Conservation (phyloP, 2,113 vertebrate species). For the Ciconia boyciana region DNA sequence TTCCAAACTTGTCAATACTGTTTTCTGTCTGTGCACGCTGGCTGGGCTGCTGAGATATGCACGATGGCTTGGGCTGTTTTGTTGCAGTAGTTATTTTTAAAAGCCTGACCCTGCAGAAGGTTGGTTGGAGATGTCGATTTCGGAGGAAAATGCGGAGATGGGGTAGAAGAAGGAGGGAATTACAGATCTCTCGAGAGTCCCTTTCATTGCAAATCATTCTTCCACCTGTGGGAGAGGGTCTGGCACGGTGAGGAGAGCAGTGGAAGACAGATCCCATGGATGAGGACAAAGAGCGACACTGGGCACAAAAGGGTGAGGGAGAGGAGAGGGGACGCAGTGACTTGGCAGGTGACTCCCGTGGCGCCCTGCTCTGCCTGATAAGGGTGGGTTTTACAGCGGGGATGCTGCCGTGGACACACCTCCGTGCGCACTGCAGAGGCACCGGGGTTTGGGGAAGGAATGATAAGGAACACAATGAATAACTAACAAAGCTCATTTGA, state of each 20-base stretch:
- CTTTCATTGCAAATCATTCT: slow-evolving; percentile 27
- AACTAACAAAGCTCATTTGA: slow-evolving; percentile 78
- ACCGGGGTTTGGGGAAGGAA: slow-evolving; percentile 58
- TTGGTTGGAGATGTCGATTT: slow-evolving; percentile 44
- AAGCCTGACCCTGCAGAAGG: slow-evolving; percentile 21
- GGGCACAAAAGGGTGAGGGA: slow-evolving; percentile 66
- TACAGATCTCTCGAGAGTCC: slow-evolving; percentile 13
- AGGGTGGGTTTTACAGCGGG: slow-evolving; percentile 78
- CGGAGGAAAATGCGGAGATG: slow-evolving; percentile 51
- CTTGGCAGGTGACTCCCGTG: slow-evolving; percentile 77
- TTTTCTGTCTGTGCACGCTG: slow-evolving; percentile 22
- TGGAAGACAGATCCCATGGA: slow-evolving; percentile 37
- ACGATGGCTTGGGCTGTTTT: neutral
- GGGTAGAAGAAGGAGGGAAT: slow-evolving; percentile 15
- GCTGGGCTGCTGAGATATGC: slow-evolving; percentile 49
- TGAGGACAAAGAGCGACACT: slow-evolving; percentile 68
- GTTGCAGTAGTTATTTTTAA: slow-evolving; percentile 66
- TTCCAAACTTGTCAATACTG: slow-evolving; percentile 62
- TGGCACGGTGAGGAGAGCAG: neutral
- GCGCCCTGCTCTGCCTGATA: slow-evolving; percentile 82
- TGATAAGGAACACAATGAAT: slow-evolving; percentile 83
- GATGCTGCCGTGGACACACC: slow-evolving; percentile 70
- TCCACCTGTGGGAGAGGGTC: slow-evolving; percentile 48
- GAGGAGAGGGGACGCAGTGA: slow-evolving; percentile 53
- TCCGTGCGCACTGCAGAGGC: slow-evolving; percentile 30